A percentile compares a stretch with the other conserved stretches of the same genome.
These are phyloP conservation scores for Ia io DNA, from an alignment of 2,113 vertebrate species.

Conservation along the genomic window DNA sequence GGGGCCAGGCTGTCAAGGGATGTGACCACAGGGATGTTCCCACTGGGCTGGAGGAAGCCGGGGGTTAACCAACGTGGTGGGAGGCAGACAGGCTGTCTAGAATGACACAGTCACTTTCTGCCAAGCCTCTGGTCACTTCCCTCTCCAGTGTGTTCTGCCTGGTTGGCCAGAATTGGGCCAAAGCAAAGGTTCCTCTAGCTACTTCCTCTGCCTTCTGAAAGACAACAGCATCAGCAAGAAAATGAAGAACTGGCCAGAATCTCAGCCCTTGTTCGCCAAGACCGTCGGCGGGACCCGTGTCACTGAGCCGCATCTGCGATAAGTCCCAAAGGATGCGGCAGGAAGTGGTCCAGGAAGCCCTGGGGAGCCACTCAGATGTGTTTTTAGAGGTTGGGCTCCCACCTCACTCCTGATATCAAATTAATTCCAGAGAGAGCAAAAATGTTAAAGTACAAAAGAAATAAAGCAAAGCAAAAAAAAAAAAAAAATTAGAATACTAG, in stretches of 20 bases:
- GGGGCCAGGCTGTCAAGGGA: too few species aligned
- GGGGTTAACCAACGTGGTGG: not conserved
- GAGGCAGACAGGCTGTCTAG: not conserved
- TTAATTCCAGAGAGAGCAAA: not conserved
- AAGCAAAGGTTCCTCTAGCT: slow-evolving; percentile 5
- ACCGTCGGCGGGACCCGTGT: not conserved
- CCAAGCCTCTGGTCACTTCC: not conserved
- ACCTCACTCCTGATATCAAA: not conserved
- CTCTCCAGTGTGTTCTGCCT: not conserved
- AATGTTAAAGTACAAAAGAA: not conserved
- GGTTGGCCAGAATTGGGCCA: not conserved
- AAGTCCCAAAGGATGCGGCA: too few species aligned
- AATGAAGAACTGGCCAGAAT: slow-evolving; percentile 41
- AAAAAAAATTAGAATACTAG: not conserved
- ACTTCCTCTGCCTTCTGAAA: slow-evolving; percentile 57
- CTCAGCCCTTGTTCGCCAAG: not conserved
- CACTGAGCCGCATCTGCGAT: too few species aligned
- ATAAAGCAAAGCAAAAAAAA: not conserved
- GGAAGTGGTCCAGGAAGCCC: not conserved
- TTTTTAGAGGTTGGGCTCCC: not conserved
- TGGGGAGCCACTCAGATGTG: not conserved
- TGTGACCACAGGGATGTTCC: not conserved
- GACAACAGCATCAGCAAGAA: slow-evolving; percentile 42
- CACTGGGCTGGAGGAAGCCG: not conserved
- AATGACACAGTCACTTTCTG: not conserved